Percentiles rank a stretch among this genome's conserved stretches.
These are phyloP conservation scores for Chelidonichthys spinosus DNA, from an alignment of 2,797 vertebrate species.

Conservation along the genomic window DNA sequence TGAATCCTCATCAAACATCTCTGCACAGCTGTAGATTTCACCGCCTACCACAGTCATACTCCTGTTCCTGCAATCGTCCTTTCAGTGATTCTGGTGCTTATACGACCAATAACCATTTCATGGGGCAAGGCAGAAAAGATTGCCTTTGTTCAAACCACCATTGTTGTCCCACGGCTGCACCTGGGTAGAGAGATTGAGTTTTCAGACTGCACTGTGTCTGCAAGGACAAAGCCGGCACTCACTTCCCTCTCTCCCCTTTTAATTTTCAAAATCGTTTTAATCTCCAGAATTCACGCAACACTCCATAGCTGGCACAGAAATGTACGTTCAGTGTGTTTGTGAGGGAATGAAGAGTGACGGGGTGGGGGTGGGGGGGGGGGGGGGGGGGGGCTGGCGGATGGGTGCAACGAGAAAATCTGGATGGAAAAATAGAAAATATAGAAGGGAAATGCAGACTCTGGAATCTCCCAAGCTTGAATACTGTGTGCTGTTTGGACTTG, in stretches of 20 bases:
- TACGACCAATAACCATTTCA: constrained; percentile 65
- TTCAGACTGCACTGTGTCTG: constrained; percentile 70
- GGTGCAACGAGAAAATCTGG: neutral
- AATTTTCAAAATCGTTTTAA: constrained; percentile 70
- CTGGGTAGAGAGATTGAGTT: constrained; percentile 79
- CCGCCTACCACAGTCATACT: constrained; percentile 36
- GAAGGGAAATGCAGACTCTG: neutral
- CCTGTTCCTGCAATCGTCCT: constrained; percentile 53
- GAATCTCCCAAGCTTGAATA: neutral
- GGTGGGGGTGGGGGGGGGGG: neutral
- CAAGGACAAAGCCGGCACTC: constrained; percentile 81
- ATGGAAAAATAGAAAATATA: neutral
- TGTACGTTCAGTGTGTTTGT: constrained; percentile 55
- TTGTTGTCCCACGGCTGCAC: constrained; percentile 78
- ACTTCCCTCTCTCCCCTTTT: constrained; percentile 68
- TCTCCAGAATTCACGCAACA: constrained; percentile 61
- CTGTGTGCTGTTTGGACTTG: neutral
- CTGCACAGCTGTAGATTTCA: constrained; percentile 48
- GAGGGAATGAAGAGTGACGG: constrained; percentile 52
- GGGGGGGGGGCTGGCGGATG: too few species aligned
- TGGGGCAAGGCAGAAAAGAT: constrained; percentile 68
- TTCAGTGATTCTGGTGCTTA: constrained; percentile 66
- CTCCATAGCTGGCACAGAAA: constrained; percentile 54
- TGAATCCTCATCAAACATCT: constrained; percentile 51
- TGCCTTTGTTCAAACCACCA: constrained; percentile 73